These are phyloP conservation scores for Macrosoma leucophasiata DNA, from an alignment of 2,888 invertebrate genomes.

Conservation along the genomic window DNA sequence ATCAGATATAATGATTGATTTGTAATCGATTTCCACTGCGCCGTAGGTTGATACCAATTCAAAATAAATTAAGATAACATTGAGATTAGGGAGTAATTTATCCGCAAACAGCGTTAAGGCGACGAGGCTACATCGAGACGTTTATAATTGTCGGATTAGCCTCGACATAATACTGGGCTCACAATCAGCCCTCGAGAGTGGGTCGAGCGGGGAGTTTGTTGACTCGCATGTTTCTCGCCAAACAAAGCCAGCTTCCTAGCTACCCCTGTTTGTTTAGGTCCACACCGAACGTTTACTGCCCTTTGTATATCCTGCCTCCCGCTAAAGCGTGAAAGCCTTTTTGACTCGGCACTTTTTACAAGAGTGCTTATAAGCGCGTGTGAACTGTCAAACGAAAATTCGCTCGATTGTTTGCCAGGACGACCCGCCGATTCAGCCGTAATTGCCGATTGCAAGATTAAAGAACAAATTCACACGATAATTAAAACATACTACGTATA, in stretches of 20 bases:
- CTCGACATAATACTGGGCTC: conserved; percentile 17
- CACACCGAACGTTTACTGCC: conserved; percentile 70
- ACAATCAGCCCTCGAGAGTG: conserved; percentile 32
- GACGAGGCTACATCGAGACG: no score
- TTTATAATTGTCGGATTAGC: conserved; percentile 23
- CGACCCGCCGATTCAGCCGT: not conserved
- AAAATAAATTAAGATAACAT: no score
- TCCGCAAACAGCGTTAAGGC: no score
- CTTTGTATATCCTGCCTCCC: conserved; percentile 70
- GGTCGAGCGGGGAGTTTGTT: conserved; percentile 47
- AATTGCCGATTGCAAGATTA: conserved; percentile 7
- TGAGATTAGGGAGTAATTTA: no score
- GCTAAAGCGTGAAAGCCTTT: conserved; percentile 70
- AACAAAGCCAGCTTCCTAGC: conserved; percentile 73
- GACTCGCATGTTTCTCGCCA: conserved; percentile 70
- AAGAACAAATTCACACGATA: conserved; percentile 2
- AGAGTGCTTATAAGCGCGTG: conserved; percentile 61
- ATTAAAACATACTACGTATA: no score
- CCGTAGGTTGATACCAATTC: no score
- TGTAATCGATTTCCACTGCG: no score
- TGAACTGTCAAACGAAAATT: conserved; percentile 41
- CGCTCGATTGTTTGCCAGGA: conserved; percentile 7
- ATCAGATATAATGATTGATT: no score
- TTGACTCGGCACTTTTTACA: conserved; percentile 72
- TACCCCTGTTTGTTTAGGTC: conserved; percentile 75